Evolutionary conservation across 1,140 invertebrate species (phyloP).

Genomic region (Drosophila takahashii): DNA sequence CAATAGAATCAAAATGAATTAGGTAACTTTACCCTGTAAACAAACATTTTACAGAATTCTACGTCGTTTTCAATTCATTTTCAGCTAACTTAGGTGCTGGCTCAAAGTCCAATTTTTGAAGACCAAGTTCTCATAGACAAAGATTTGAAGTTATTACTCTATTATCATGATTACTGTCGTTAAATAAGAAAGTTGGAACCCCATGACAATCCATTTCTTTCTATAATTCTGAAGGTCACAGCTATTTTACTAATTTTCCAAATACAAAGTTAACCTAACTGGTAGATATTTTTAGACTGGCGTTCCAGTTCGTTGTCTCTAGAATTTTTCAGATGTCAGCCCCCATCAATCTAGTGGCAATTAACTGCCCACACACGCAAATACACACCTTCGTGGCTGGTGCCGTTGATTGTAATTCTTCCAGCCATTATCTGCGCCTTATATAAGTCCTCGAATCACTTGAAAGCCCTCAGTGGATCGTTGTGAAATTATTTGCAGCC

Average conservation of each 20-base stretch:
- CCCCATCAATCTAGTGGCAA: constrained; percentile 8
- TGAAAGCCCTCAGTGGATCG: constrained; percentile 5
- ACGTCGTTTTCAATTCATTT: too few species aligned
- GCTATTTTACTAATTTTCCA: neutral
- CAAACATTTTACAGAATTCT: too few species aligned
- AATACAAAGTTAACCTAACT: neutral
- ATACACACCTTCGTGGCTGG: constrained; percentile 56
- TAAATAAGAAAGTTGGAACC: neutral
- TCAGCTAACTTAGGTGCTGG: too few species aligned
- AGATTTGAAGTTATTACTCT: neutral
- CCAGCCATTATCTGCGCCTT: constrained; percentile 49
- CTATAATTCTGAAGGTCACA: neutral
- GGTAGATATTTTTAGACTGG: neutral
- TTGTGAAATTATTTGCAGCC: constrained; percentile 40
- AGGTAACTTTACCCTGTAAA: too few species aligned
- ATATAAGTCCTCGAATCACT: constrained; percentile 53
- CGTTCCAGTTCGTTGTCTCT: constrained; percentile 1
- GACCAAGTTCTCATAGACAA: neutral
- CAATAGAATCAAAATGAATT: too few species aligned
- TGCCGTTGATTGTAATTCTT: constrained; percentile 68
- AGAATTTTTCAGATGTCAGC: constrained; percentile 5
- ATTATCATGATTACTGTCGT: neutral
- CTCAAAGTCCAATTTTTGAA: neutral
- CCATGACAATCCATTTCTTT: neutral
- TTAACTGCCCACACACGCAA: constrained; percentile 32